A percentile compares a stretch with the other conserved stretches of the same genome.
Evolutionary conservation across 2,888 invertebrate species (phyloP).

Genomic region (Andricus quercusramuli): DNA sequence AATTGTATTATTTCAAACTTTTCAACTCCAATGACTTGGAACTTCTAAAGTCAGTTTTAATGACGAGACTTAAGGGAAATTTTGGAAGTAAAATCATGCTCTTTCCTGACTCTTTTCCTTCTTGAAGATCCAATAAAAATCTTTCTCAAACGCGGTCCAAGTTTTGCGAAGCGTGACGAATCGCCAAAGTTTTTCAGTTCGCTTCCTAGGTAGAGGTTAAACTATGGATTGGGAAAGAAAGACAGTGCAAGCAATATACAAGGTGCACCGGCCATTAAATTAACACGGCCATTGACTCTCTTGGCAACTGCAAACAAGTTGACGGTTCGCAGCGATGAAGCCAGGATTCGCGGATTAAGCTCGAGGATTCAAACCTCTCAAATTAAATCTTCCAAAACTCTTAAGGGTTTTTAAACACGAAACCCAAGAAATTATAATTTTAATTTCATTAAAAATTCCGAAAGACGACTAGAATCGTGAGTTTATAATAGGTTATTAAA

Average conservation of each 20-base stretch:
- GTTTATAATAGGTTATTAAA: slow-evolving; percentile 1
- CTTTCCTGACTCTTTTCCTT: neutral
- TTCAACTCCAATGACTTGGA: neutral
- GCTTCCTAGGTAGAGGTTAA: neutral
- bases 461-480: neutral
- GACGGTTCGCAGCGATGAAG: slow-evolving; percentile 48
- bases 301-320: slow-evolving; percentile 56
- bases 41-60: neutral
- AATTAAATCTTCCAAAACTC: slow-evolving; percentile 56
- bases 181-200: slow-evolving; percentile 26
- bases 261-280: slow-evolving; percentile 56
- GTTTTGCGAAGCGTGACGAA: slow-evolving; percentile 14
- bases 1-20: neutral
- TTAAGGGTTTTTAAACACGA: slow-evolving; percentile 6
- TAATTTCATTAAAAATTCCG: neutral
- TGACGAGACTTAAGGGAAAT: neutral
- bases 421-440: neutral
- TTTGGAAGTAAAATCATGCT: slow-evolving; percentile 6
- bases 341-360: slow-evolving; percentile 57
- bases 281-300: slow-evolving; percentile 60
- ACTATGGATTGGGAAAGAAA: neutral
- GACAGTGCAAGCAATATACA: slow-evolving; percentile 27
- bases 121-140: neutral
- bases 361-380: slow-evolving; percentile 59
- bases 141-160: slow-evolving; percentile 1